Base-by-base conservation (phyloP, 1,140 invertebrate species). In the Panagrolaimus sp. region DNA sequence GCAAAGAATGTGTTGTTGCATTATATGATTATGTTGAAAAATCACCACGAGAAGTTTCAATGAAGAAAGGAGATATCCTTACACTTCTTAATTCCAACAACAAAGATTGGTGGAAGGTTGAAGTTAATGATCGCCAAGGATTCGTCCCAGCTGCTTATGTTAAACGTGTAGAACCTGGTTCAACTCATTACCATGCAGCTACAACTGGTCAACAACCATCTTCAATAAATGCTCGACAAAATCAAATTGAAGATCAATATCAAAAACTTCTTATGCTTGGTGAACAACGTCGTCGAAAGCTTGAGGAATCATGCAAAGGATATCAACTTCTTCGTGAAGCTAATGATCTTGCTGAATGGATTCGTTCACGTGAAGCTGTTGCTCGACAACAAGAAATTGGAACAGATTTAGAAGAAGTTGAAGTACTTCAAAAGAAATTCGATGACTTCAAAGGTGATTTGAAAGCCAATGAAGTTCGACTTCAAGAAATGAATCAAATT, bases 61-160 rank as follows among this genome's bases (percentile, higher is more conserved):
- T 99, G 92, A 98, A 98, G 86, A 97, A 98, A 83, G 94, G 95
- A 27, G 96, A 99, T 84, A 90, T 96, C 14, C 86, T 98, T 25
- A 95, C 93, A 7, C 87, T 99, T 7, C 87, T 99, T n/a, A 98
- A 98, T 85, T 95, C 92, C 0, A 93, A 93, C 83, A 98, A 98
- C 84, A 98, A 98, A 88, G 96, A 99, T 84, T 99, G 96, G 96
- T 98, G 95, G 95, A 98, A 72, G 65, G 53, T 43, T 11, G 95
- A 98, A 85, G 93, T 98, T 0, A 98, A 98, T 83, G 96, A 99
- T 69, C 73, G 86, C 83, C 91, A 87, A 71, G 82, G 96, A 7
- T 98, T 98, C 82, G 96, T 99, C 0, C 96, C 96, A 1, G 96
- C 96, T n/a, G 93, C 93, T 0, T 99, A 98, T 83, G 95, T 99